Percentiles rank a stretch among this genome's conserved stretches.
Evolutionary conservation across 2,113 vertebrate species (phyloP).

Genomic region (Clinocottus analis): DNA sequence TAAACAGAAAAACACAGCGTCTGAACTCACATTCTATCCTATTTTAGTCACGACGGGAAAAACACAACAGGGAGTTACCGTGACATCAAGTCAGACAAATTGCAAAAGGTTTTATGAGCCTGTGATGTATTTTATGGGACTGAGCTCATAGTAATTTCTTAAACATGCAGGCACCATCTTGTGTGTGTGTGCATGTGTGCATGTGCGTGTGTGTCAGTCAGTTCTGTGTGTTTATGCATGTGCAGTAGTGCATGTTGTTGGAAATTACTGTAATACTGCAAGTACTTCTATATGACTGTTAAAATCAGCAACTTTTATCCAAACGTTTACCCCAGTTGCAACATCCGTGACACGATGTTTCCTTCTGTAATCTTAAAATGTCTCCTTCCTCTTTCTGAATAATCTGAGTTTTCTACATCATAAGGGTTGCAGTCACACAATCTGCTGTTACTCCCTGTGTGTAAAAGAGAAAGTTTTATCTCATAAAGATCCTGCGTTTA

Average conservation of each 20-base stretch:
- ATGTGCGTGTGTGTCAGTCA: background rate
- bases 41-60: slow-evolving; percentile 36
- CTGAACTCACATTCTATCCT: slow-evolving; percentile 12
- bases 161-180: slow-evolving; percentile 46
- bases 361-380: background rate
- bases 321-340: background rate
- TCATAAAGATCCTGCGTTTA: slow-evolving; percentile 4
- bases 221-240: slow-evolving; percentile 5
- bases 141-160: slow-evolving; percentile 71
- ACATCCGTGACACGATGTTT: background rate
- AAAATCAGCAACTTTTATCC: background rate
- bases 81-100: slow-evolving; percentile 44
- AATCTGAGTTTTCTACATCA: no score
- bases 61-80: slow-evolving; percentile 48
- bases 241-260: background rate
- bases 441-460: background rate
- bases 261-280: background rate
- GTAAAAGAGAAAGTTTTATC: background rate
- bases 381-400: slow-evolving; percentile 1
- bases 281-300: slow-evolving; percentile 15
- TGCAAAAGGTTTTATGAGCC: slow-evolving; percentile 60
- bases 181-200: background rate
- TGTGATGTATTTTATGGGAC: slow-evolving; percentile 54
- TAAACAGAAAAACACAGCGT: background rate
- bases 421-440: background rate